Evolutionary conservation across 2,113 vertebrate species (phyloP).

Genomic region (Apaloderma vittatum): DNA sequence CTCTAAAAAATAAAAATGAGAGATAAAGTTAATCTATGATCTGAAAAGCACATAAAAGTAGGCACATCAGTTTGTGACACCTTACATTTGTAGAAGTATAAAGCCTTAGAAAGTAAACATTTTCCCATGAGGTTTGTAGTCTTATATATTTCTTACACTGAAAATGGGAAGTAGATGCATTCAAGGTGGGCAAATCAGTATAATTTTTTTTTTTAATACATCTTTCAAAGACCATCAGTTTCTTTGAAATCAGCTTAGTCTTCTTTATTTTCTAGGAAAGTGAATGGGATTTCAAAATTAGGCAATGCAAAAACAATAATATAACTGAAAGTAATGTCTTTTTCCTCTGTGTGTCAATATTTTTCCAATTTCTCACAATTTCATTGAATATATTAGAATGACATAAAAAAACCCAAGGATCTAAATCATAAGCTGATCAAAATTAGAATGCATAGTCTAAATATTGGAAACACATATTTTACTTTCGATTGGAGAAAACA

Average conservation of each 20-base stretch:
- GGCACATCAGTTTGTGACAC: not conserved
- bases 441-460: not conserved
- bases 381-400: not conserved
- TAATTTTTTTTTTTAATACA: not conserved
- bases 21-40: not conserved
- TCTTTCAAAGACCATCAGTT: not conserved
- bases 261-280: not conserved
- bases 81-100: not conserved
- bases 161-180: not conserved
- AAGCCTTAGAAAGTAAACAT: not conserved
- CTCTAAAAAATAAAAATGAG: not conserved
- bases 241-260: not conserved
- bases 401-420: not conserved
- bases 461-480: not conserved
- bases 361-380: not conserved
- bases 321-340: not conserved
- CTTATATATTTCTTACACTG: not conserved
- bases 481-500: not conserved
- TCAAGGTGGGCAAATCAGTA: not conserved
- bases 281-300: not conserved
- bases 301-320: not conserved
- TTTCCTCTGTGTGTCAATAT: not conserved
- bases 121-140: not conserved
- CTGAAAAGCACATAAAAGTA: not conserved
- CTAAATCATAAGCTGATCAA: not conserved